Percentiles rank a stretch among this genome's conserved stretches.
Evolutionary conservation across 2,113 vertebrate species (phyloP).

Genomic region (Tapirus terrestris): DNA sequence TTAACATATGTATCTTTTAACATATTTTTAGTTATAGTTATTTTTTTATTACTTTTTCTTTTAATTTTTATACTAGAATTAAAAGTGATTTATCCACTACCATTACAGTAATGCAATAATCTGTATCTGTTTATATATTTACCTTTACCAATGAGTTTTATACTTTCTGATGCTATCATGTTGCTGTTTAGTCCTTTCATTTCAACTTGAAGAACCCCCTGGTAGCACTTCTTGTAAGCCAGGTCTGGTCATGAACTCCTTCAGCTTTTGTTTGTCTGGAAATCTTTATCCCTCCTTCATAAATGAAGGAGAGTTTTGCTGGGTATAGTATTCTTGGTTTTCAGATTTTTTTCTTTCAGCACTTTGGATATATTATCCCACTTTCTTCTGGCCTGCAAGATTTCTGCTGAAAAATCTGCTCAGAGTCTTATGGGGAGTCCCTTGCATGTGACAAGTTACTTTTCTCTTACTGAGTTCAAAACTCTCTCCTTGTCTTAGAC

Average conservation of each 20-base stretch:
- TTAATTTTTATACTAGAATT: background rate
- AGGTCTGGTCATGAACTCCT: background rate
- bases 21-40: background rate
- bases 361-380: background rate
- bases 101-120: background rate
- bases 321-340: too few relatives aligned
- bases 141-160: background rate
- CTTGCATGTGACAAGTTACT: too few relatives aligned
- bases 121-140: background rate
- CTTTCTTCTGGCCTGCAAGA: background rate
- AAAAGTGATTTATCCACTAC: background rate
- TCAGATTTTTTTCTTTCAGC: too few relatives aligned
- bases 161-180: background rate
- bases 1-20: background rate
- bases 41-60: background rate
- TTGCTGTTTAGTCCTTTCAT: background rate
- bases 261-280: background rate
- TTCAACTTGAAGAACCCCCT: background rate
- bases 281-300: background rate
- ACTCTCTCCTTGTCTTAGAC: too few relatives aligned
- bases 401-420: background rate
- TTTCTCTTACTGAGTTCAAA: too few relatives aligned
- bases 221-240: background rate
- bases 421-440: background rate
- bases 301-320: too few relatives aligned